Evolutionary conservation across 2,888 invertebrate genomes (phyloP).

Genomic region (Patella depressa): DNA sequence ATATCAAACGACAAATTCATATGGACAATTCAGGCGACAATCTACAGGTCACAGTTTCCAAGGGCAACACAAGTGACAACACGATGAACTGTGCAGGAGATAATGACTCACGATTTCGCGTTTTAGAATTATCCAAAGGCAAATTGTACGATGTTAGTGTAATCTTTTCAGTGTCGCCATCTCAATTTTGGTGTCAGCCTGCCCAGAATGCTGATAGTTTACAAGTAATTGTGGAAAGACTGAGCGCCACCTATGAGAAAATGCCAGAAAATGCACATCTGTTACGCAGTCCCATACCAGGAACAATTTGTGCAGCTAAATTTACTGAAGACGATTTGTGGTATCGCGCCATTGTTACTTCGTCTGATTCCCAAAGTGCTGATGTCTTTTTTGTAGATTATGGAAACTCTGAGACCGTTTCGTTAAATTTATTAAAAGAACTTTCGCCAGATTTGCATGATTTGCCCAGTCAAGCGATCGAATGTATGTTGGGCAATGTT

Average conservation of each 20-base stretch:
- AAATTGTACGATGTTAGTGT: conserved; percentile 47
- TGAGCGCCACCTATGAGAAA: conserved; percentile 45
- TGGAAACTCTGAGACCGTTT: conserved; percentile 48
- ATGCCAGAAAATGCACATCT: conserved; percentile 35
- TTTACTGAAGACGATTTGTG: conserved; percentile 53
- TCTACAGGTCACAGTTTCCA: conserved; percentile 21
- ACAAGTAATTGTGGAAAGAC: conserved; percentile 48
- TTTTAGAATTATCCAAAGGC: conserved; percentile 21
- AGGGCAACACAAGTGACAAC: neutral
- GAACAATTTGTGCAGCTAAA: conserved; percentile 56
- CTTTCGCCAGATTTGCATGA: conserved; percentile 48
- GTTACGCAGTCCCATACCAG: conserved; percentile 36
- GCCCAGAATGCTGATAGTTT: conserved; percentile 36
- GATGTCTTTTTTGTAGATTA: conserved; percentile 60
- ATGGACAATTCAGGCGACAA: conserved; percentile 18
- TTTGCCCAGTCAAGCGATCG: conserved; percentile 51
- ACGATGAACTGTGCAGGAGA: neutral
- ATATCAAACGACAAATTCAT: conserved; percentile 12
- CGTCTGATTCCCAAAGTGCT: conserved; percentile 12
- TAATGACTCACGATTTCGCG: neutral
- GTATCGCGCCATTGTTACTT: conserved; percentile 50
- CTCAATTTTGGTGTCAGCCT: conserved; percentile 59
- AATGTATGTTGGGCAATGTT: conserved; percentile 49
- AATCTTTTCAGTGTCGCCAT: conserved; percentile 45
- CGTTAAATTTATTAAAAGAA: conserved; percentile 38